Conservation (phyloP, 2,797 vertebrate species). For the Phoeniculus purpureus region DNA sequence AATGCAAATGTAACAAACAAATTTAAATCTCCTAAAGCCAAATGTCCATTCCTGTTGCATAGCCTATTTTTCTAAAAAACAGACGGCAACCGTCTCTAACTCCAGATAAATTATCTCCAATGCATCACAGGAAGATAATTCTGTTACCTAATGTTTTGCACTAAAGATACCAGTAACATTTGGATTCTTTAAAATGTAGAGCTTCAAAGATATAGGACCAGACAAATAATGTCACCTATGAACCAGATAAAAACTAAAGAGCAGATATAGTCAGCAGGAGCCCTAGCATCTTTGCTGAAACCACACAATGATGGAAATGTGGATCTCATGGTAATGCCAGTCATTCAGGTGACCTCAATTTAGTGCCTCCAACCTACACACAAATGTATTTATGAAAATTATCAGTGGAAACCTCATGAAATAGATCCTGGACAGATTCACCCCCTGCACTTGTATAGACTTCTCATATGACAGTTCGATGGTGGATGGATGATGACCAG, state of each 20-base stretch:
- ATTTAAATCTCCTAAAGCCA: background rate
- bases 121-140: background rate
- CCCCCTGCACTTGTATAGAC: rapidly evolving
- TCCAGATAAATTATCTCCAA: background rate
- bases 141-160: too few relatives aligned
- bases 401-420: background rate
- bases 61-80: background rate
- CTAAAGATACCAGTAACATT: background rate
- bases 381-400: background rate
- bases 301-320: background rate
- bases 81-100: background rate
- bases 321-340: background rate
- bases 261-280: background rate
- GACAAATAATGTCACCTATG: background rate
- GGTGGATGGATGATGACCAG: background rate
- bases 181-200: background rate
- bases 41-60: background rate
- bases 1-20: background rate
- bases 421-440: background rate
- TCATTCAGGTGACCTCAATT: background rate
- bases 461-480: background rate
- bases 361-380: background rate
- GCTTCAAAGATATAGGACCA: background rate
- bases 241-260: background rate
- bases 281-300: background rate